Conservation (phyloP, 1,140 invertebrate genomes). For the Heliconius himera region DNA sequence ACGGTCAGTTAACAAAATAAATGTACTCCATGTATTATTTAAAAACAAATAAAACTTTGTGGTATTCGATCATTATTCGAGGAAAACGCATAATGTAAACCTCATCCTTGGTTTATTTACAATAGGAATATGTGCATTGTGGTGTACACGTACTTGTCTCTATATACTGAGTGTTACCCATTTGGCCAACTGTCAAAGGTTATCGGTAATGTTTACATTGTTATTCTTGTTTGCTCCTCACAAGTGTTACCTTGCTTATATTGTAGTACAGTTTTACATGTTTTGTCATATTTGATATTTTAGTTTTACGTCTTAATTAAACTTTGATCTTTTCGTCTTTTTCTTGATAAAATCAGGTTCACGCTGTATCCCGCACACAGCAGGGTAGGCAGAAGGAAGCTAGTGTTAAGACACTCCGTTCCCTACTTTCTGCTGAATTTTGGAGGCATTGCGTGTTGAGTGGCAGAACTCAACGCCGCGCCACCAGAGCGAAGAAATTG, state of each 20-base stretch:
- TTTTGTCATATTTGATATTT: neutral
- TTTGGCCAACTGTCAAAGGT: constrained; percentile 13
- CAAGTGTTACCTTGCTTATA: neutral
- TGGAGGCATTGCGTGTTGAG: too few species aligned
- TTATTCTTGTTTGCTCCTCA: neutral
- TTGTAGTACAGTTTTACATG: neutral
- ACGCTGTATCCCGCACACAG: too few species aligned
- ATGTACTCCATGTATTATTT: neutral
- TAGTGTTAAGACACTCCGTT: too few species aligned
- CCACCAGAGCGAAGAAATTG: too few species aligned
- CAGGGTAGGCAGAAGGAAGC: too few species aligned
- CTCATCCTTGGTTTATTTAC: constrained; percentile 21
- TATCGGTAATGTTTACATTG: constrained; percentile 15
- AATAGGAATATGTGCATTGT: neutral
- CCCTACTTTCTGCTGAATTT: too few species aligned
- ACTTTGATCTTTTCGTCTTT: too few species aligned
- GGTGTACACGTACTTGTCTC: neutral
- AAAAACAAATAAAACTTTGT: neutral
- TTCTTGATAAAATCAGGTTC: too few species aligned
- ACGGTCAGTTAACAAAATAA: neutral
- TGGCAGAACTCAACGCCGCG: too few species aligned
- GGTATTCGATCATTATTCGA: neutral
- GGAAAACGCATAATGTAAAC: constrained; percentile 12
- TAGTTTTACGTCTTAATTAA: too few species aligned
- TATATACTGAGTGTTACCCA: neutral